phyloP scores from a whole-genome alignment of 2,797 vertebrate genomes.

The Pelodytes ibericus region DNA sequence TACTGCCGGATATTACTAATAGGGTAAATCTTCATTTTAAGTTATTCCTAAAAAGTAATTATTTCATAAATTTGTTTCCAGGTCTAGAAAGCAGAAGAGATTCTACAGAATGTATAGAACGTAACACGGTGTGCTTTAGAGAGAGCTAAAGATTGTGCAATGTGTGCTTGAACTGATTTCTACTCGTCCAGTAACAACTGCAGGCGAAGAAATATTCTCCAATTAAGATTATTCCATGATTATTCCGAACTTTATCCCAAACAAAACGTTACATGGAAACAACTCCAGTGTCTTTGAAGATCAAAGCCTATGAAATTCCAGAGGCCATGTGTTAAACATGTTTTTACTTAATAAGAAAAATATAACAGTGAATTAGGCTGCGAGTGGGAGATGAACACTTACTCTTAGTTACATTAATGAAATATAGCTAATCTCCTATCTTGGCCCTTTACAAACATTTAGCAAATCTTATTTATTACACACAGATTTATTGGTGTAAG shows the following conservation, averaged over 20 bases:
- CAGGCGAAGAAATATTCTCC: neutral
- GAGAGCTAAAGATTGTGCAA: too few species aligned
- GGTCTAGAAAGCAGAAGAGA: too few species aligned
- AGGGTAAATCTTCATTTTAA: too few species aligned
- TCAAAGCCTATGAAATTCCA: constrained; percentile 15
- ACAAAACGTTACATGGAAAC: neutral
- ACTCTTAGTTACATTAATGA: constrained; percentile 15
- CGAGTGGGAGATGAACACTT: constrained; percentile 26
- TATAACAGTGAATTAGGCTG: constrained; percentile 8
- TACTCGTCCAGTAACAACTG: neutral
- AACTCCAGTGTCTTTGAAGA: constrained; percentile 18
- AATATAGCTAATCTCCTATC: neutral
- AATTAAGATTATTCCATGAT: neutral
- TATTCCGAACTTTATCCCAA: neutral
- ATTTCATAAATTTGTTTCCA: too few species aligned
- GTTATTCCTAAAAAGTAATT: too few species aligned
- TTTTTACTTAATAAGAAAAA: constrained; percentile 26
- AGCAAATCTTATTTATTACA: too few species aligned
- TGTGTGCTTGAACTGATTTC: too few species aligned
- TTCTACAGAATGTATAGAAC: too few species aligned
- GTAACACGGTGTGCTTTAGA: too few species aligned
- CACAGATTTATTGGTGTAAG: too few species aligned
- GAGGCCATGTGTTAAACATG: constrained; percentile 20
- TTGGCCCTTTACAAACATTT: neutral
- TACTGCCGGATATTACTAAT: too few species aligned